Evolutionary conservation across 2,113 vertebrate genomes (phyloP).

Genomic region (Haemorhous mexicanus): DNA sequence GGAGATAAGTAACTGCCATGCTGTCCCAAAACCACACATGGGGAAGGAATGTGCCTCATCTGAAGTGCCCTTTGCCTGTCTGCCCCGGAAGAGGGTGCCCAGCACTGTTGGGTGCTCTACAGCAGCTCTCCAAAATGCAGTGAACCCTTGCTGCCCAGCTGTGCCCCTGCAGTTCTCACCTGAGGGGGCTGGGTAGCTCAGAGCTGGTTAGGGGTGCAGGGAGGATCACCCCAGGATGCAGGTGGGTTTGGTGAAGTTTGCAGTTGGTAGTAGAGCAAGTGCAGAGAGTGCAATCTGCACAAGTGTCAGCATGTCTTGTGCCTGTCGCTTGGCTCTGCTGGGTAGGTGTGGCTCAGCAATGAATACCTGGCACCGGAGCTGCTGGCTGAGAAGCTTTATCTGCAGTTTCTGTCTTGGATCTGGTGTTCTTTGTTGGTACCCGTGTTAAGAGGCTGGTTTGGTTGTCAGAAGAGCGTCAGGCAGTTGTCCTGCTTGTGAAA

Average conservation of each 20-base stretch:
- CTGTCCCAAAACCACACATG: neutral
- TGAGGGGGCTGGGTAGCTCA: rapidly evolving
- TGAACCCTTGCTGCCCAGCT: neutral
- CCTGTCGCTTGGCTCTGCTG: neutral
- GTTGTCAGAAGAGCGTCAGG: neutral
- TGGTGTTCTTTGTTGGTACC: neutral
- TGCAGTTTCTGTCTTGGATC: slow-evolving; percentile 21
- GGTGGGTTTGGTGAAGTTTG: neutral
- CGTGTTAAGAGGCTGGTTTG: neutral
- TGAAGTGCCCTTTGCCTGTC: neutral
- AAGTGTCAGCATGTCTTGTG: neutral
- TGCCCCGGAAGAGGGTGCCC: neutral
- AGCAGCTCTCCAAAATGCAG: neutral
- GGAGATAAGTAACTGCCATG: neutral
- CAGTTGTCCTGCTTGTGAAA: neutral
- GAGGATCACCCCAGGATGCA: neutral
- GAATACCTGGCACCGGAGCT: neutral
- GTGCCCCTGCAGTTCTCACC: neutral
- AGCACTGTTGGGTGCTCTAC: neutral
- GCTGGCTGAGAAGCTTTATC: neutral
- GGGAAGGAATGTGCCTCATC: neutral
- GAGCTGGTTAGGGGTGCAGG: rapidly evolving
- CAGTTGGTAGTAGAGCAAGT: neutral
- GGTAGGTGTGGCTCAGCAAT: neutral
- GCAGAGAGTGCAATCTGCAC: neutral